A percentile compares a stretch with the other conserved stretches of the same genome.
Evolutionary conservation across 2,113 vertebrate species (phyloP).

Genomic region (Neogobius melanostomus): DNA sequence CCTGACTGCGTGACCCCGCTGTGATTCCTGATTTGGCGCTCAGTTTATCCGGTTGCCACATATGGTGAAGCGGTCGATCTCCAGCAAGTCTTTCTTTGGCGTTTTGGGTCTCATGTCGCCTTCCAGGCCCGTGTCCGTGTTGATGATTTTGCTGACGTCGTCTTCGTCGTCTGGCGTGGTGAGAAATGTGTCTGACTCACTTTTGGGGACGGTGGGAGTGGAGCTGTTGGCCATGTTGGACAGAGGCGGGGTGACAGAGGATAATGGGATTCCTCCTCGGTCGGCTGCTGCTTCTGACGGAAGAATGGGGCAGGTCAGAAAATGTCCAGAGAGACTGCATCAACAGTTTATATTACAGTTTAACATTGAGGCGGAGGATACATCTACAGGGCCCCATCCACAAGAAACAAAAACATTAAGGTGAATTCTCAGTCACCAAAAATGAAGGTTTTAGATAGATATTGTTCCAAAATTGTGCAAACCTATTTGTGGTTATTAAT

Average conservation of each 20-base stretch:
- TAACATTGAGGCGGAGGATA: no score
- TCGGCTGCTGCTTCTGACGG: slow-evolving; percentile 70
- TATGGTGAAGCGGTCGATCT: slow-evolving; percentile 98
- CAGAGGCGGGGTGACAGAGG: slow-evolving; percentile 80
- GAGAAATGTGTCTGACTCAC: slow-evolving; percentile 89
- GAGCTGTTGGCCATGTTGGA: slow-evolving; percentile 73
- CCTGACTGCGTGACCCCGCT: slow-evolving; percentile 51
- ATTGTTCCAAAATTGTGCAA: no score
- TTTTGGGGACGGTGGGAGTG: slow-evolving; percentile 82
- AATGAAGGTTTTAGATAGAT: no score
- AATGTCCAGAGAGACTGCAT: neutral
- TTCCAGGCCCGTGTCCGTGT: slow-evolving; percentile 67
- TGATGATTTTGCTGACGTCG: slow-evolving; percentile 82
- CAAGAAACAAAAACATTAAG: no score
- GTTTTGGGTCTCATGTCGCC: slow-evolving; percentile 83
- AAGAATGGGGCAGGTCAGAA: neutral
- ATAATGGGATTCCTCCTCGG: slow-evolving; percentile 72
- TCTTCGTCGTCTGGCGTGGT: slow-evolving; percentile 91
- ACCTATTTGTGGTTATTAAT: no score
- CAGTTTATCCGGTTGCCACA: slow-evolving; percentile 98
- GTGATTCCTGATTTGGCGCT: slow-evolving; percentile 63
- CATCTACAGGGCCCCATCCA: no score
- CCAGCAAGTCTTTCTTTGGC: slow-evolving; percentile 92
- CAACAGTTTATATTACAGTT: no score
- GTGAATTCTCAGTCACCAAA: no score